Conservation (phyloP, 1,140 invertebrate genomes). For the Nephotettix cincticeps region DNA sequence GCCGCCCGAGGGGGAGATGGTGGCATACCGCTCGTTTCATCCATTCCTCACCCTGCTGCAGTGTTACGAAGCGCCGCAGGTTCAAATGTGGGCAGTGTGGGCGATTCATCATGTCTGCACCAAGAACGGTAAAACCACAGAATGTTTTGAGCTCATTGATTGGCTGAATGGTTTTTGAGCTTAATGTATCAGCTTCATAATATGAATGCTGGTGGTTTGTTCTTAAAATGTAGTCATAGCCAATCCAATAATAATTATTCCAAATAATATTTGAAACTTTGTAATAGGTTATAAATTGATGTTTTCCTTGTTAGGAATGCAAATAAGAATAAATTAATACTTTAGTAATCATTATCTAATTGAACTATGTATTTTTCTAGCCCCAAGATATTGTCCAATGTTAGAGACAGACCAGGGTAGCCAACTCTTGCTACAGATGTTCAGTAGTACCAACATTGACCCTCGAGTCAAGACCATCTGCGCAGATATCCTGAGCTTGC, state of each 20-base stretch:
- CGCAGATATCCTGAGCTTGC: conserved; percentile 32
- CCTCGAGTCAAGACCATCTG: conserved; percentile 43
- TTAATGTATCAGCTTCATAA: conserved; percentile 15
- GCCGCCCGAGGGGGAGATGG: conserved; percentile 76
- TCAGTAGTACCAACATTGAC: conserved; percentile 45
- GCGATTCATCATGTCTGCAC: conserved; percentile 81
- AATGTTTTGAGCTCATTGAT: conserved; percentile 27
- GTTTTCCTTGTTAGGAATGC: no score
- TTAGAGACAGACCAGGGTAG: conserved; percentile 63
- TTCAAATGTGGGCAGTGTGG: conserved; percentile 82
- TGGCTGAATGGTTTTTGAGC: conserved; percentile 24
- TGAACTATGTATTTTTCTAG: no score
- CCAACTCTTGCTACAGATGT: conserved; percentile 52
- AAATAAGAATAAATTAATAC: no score
- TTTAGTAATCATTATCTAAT: no score
- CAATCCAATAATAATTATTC: neutral
- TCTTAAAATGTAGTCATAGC: neutral
- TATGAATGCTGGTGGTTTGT: neutral
- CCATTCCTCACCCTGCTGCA: conserved; percentile 72
- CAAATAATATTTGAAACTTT: no score
- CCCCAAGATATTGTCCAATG: conserved; percentile 72
- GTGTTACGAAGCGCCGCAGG: conserved; percentile 60
- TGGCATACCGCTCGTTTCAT: conserved; percentile 78
- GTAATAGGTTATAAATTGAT: no score
- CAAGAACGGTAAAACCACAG: conserved; percentile 64